Evolutionary conservation across 2,113 vertebrate genomes (phyloP).

Genomic region (Phaethon lepturus): DNA sequence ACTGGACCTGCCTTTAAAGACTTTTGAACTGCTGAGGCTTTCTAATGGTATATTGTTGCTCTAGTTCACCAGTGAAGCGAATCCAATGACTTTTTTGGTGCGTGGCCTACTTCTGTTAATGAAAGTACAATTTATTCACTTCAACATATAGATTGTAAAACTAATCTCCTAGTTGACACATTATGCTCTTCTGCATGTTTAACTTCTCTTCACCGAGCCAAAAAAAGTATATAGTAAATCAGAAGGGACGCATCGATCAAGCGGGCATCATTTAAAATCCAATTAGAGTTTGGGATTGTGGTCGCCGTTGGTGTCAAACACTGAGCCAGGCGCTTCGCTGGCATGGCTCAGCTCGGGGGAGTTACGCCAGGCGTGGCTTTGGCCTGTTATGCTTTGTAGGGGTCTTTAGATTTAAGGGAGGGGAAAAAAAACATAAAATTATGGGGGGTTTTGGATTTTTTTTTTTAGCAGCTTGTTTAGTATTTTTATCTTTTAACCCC

Average conservation of each 20-base stretch:
- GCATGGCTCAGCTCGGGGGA: neutral
- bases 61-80: conserved; percentile 70
- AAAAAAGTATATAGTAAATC: neutral
- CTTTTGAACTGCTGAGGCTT: conserved; percentile 73
- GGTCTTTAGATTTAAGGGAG: neutral
- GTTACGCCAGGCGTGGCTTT: neutral
- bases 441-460: no score
- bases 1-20: conserved; percentile 71
- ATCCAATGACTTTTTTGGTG: conserved; percentile 49
- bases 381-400: neutral
- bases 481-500: neutral
- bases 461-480: neutral
- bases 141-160: conserved; percentile 36
- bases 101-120: conserved; percentile 59
- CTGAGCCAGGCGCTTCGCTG: neutral
- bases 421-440: no score
- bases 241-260: neutral
- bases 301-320: neutral
- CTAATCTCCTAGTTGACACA: conserved; percentile 35
- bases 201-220: neutral
- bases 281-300: neutral
- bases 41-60: conserved; percentile 67
- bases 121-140: conserved; percentile 51
- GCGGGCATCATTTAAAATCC: neutral
- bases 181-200: conserved; percentile 19